A percentile compares a stretch with the other conserved stretches of the same genome.
Evolutionary conservation across 2,797 vertebrate species (phyloP).

Genomic region (Sebastes nivosus): DNA sequence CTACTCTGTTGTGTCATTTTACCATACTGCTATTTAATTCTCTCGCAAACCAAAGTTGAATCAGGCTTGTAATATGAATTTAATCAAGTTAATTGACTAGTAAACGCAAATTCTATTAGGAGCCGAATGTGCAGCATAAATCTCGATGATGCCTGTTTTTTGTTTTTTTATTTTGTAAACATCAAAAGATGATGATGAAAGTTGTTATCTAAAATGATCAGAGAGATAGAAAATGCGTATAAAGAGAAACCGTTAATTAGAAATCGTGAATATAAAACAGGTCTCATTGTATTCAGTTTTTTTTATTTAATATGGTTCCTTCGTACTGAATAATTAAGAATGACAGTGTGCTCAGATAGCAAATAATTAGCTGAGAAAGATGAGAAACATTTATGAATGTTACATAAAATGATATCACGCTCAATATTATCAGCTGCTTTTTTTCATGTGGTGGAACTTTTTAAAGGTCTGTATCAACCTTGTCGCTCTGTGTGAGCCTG

Average conservation of each 20-base stretch:
- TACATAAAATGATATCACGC: slow-evolving; percentile 8
- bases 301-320: slow-evolving; percentile 48
- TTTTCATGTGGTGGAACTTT: slow-evolving; percentile 27
- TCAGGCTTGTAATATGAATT: slow-evolving; percentile 71
- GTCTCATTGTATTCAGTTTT: slow-evolving; percentile 49
- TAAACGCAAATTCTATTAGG: slow-evolving; percentile 77
- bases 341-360: slow-evolving; percentile 41
- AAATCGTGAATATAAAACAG: slow-evolving; percentile 68
- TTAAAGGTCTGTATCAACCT: neutral
- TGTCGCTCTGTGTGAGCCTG: neutral
- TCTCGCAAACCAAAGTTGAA: slow-evolving; percentile 54
- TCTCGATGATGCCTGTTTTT: slow-evolving; percentile 53
- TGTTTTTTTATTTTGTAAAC: slow-evolving; percentile 70
- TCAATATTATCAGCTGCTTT: slow-evolving; percentile 11
- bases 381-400: slow-evolving; percentile 48
- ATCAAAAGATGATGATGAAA: slow-evolving; percentile 76
- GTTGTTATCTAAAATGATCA: slow-evolving; percentile 73
- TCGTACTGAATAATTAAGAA: slow-evolving; percentile 56
- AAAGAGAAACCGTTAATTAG: slow-evolving; percentile 69
- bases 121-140: slow-evolving; percentile 58
- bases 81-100: slow-evolving; percentile 81
- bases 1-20: slow-evolving; percentile 48
- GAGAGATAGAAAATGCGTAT: slow-evolving; percentile 65
- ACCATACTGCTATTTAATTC: slow-evolving; percentile 51
- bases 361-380: slow-evolving; percentile 61